A percentile compares a stretch with the other conserved stretches of the same genome.
phyloP scores from a whole-genome alignment of 2,797 vertebrate genomes.

The Crypturellus tataupa region DNA sequence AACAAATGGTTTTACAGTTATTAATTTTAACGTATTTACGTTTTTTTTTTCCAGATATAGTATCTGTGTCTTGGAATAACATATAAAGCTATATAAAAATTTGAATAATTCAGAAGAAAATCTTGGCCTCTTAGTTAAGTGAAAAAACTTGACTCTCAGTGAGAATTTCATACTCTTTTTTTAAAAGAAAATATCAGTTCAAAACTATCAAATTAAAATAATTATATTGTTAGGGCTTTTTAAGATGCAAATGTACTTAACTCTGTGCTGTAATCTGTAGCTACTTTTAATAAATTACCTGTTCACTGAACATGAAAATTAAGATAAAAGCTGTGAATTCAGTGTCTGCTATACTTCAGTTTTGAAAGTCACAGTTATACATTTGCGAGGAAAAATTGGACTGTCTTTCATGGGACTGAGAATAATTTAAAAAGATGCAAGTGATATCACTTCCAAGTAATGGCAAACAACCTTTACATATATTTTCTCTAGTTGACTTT shows the following conservation, averaged over 20 bases:
- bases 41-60: background rate
- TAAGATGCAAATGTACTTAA: background rate
- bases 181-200: background rate
- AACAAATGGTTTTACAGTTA: conserved; percentile 6
- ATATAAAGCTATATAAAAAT: background rate
- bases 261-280: background rate
- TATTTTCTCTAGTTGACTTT: background rate
- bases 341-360: background rate
- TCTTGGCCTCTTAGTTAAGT: background rate
- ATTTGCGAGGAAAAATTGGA: background rate
- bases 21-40: conserved; percentile 26
- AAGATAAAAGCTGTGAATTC: background rate
- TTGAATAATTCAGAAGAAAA: background rate
- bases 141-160: background rate
- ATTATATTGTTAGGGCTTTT: background rate
- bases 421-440: background rate
- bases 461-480: background rate
- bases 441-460: background rate
- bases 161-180: background rate
- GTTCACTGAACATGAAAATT: background rate
- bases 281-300: background rate
- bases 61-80: background rate
- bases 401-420: background rate
- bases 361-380: background rate
- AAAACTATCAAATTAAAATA: background rate